These are phyloP conservation scores for Tachyglossus aculeatus DNA, from an alignment of 2,797 vertebrate species.

Conservation along the genomic window DNA sequence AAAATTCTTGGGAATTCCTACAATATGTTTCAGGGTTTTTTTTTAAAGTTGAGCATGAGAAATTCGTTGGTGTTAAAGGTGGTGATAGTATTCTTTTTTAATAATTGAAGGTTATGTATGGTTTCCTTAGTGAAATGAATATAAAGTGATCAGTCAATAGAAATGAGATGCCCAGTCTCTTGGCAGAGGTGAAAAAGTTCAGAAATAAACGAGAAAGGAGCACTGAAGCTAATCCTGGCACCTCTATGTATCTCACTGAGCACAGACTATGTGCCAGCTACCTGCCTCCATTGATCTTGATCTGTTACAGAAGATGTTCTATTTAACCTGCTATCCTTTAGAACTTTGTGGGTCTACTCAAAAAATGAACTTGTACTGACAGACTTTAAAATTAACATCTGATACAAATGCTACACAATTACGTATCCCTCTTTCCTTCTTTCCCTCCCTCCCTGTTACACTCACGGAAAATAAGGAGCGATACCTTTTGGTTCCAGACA, in stretches of 20 bases:
- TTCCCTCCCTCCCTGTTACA: too few species aligned
- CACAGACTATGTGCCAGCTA: neutral
- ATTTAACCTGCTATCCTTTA: constrained; percentile 38
- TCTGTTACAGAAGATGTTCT: neutral
- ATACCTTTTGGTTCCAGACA: too few species aligned
- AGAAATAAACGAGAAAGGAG: neutral
- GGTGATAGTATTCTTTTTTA: too few species aligned
- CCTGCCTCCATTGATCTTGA: neutral
- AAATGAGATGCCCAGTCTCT: too few species aligned
- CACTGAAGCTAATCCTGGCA: neutral
- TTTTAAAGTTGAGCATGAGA: neutral
- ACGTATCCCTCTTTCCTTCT: too few species aligned
- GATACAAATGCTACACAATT: too few species aligned
- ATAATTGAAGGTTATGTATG: neutral
- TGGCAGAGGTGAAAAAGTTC: neutral
- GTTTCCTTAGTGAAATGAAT: neutral
- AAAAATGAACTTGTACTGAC: constrained; percentile 24
- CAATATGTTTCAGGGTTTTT: neutral
- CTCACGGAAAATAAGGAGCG: too few species aligned
- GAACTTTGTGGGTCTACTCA: constrained; percentile 19
- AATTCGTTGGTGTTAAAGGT: too few species aligned
- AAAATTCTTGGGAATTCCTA: neutral
- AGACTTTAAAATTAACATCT: constrained; percentile 20
- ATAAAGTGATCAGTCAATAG: neutral
- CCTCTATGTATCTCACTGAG: neutral